These are phyloP conservation scores for Lymantria dispar DNA, from an alignment of 2,888 invertebrate species.

Conservation along the genomic window DNA sequence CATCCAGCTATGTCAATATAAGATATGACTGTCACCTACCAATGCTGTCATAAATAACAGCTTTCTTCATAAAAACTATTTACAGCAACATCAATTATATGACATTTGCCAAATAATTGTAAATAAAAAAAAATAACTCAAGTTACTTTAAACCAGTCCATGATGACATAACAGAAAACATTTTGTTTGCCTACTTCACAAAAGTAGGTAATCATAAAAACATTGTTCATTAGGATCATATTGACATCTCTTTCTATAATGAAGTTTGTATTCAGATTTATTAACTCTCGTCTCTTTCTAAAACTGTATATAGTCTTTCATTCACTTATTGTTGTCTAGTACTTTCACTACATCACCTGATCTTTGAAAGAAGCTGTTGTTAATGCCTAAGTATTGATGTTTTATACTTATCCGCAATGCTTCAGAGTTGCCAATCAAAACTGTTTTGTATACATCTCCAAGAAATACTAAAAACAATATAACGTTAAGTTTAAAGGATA, in stretches of 20 bases:
- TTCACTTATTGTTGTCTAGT: constrained; percentile 3
- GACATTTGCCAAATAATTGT: too few relatives aligned
- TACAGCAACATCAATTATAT: too few relatives aligned
- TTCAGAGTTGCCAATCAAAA: too few relatives aligned
- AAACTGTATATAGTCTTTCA: not conserved
- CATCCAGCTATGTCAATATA: too few relatives aligned
- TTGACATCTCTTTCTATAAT: constrained; percentile 1
- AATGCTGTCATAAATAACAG: too few relatives aligned
- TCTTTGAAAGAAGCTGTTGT: not conserved
- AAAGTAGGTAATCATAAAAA: not conserved
- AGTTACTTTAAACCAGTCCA: constrained; percentile 2
- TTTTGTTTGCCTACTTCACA: not conserved
- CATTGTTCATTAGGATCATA: not conserved
- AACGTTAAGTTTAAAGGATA: too few relatives aligned
- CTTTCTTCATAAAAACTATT: too few relatives aligned
- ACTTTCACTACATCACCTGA: constrained; percentile 14
- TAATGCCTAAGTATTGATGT: too few relatives aligned
- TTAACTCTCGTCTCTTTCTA: constrained; percentile 1
- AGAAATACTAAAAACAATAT: too few relatives aligned
- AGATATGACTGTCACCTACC: too few relatives aligned
- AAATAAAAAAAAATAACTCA: not conserved
- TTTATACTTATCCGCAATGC: too few relatives aligned
- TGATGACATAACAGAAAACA: constrained; percentile 3
- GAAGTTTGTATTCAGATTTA: not conserved
- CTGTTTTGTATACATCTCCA: too few relatives aligned